phyloP scores from a whole-genome alignment of 2,888 invertebrate species.

The Drosophila greeni region DNA sequence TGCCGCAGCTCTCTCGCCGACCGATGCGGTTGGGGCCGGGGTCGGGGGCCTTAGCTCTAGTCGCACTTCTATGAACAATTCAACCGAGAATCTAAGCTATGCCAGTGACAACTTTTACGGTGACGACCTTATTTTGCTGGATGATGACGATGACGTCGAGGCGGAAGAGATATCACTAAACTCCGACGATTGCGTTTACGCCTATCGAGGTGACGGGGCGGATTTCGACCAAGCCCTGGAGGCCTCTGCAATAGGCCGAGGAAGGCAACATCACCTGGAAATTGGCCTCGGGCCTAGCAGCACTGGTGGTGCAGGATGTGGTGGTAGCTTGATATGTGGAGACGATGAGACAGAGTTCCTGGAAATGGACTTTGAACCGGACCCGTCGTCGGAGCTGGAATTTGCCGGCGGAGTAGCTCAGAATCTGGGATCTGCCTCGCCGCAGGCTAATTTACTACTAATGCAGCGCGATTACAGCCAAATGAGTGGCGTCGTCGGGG shows the following conservation, averaged over 20 bases:
- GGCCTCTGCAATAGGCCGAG: constrained; percentile 40
- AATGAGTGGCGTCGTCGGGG: constrained; percentile 58
- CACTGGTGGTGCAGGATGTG: constrained; percentile 26
- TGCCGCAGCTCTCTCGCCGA: constrained; percentile 59
- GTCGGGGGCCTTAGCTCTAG: constrained; percentile 65
- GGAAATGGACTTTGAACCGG: constrained; percentile 79
- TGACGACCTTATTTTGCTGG: constrained; percentile 76
- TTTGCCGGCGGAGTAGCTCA: constrained; percentile 50
- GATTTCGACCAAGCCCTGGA: constrained; percentile 68
- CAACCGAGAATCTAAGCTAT: constrained; percentile 78
- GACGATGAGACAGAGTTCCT: constrained; percentile 79
- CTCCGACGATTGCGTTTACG: constrained; percentile 79
- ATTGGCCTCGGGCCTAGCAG: constrained; percentile 34
- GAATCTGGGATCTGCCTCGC: constrained; percentile 10
- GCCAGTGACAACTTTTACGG: constrained; percentile 77
- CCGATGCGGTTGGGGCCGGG: constrained; percentile 43
- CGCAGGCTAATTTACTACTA: constrained; percentile 57
- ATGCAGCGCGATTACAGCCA: constrained; percentile 72
- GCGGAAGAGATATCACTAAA: constrained; percentile 77
- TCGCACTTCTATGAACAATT: constrained; percentile 77
- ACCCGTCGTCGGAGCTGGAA: constrained; percentile 78
- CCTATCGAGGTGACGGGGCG: constrained; percentile 77
- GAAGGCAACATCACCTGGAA: constrained; percentile 46
- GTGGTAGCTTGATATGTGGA: constrained; percentile 45
- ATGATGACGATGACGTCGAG: constrained; percentile 69